Base-by-base conservation (phyloP, 2,797 vertebrate species). In the Carcharodon carcharias region DNA sequence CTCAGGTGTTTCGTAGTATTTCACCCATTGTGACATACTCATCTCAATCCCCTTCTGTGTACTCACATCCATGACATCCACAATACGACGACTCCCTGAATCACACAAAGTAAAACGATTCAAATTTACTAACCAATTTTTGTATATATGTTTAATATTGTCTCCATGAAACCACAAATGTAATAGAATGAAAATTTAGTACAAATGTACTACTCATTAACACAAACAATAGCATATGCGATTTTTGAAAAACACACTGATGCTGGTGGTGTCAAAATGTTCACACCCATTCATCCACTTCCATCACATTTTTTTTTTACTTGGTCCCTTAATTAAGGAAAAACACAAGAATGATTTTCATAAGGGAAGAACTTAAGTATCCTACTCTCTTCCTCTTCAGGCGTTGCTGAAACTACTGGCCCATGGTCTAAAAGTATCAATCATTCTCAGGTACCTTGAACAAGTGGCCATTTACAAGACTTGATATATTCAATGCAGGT, bases 1-100 rank as follows among this genome's bases (percentile, higher is more conserved):
- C 85, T 99, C 98, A 0, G 99, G 99, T 0, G 99, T 99, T 96
- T 99, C 99, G 0, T 99, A 99, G 97, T 99, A 99, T 69, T 99
- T 98, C 23, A 99, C 98, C 99, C 99, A 95, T 56, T 95, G 94
- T 31, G 65, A 71, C 94, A 95, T 95, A 14, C 65, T 95, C 94
- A 95, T 95, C 67, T 95, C 94, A 71, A 95, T 95, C 69, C 94
- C 94, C 28, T 73, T 95, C 94, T 95, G 94, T 56, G 94, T 95
- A 73, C 71, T 95, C 45, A 95, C 94, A 73, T 95, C 94, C 94
- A 93, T 93, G 26, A 93, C 91, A 93, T 93, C 91, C n/a, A 93
- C 91, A 67, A 93, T 67, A 67, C 91, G 91, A 67, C 91, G 91
- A 93, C 91, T 93, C 63, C 91, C 91, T 93, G 61, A 45, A 65